Evolutionary conservation across 2,113 vertebrate genomes (phyloP).

Genomic region (Triplophysa tibetana): DNA sequence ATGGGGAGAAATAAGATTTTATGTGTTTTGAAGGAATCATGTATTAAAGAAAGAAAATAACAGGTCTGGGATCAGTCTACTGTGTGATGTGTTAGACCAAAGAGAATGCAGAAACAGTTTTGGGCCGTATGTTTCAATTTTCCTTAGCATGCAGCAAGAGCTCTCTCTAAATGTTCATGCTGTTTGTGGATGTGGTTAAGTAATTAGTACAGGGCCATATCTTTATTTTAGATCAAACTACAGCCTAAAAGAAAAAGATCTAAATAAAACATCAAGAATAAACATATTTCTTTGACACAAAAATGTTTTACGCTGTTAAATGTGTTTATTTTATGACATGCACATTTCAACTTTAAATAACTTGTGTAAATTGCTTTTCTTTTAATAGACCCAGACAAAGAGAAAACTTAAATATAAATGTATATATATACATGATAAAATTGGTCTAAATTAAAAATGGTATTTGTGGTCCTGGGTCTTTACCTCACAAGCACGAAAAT

Average conservation of each 20-base stretch:
- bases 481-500: neutral
- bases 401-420: constrained; percentile 10
- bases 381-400: constrained; percentile 30
- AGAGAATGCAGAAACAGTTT: neutral
- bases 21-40: neutral
- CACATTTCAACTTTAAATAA: constrained; percentile 48
- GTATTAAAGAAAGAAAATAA: neutral
- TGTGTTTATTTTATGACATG: constrained; percentile 55
- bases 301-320: constrained; percentile 38
- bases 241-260: constrained; percentile 38
- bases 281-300: constrained; percentile 29
- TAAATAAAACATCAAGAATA: constrained; percentile 21
- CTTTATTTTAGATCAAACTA: constrained; percentile 39
- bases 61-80: constrained; percentile 3
- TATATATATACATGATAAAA: neutral
- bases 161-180: constrained; percentile 30
- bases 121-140: neutral
- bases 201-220: constrained; percentile 29
- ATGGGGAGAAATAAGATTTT: no score
- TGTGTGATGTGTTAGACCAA: constrained; percentile 11
- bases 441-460: neutral
- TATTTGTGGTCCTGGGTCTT: neutral
- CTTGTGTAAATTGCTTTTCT: constrained; percentile 10
- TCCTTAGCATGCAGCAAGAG: constrained; percentile 18
- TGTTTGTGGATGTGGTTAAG: constrained; percentile 55